Base-by-base conservation (phyloP, 2,797 vertebrate genomes). In the Onychomys torridus region DNA sequence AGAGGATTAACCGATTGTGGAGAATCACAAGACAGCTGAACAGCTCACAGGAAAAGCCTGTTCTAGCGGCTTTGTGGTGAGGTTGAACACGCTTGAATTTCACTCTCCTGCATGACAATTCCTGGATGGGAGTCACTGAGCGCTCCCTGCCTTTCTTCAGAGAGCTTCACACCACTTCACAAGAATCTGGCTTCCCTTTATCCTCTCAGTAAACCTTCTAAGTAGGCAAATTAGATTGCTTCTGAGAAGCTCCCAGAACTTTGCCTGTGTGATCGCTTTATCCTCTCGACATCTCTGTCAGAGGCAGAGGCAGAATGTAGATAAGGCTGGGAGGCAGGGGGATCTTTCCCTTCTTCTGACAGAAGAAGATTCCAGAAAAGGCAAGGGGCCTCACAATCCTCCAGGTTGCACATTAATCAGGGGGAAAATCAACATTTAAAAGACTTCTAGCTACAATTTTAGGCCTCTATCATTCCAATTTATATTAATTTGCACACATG, bases 161-260 rank as follows among this genome's bases (percentile, higher is more conserved):
- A 82, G 79, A 79, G 2, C 21, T 65, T 34, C 37, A 2, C 52
- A 17, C 10, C 91, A 89, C 92, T 97, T 96, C 96, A 93, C 86
- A 93, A 87, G 79, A 76, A 27, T 12, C 4, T 2, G 63, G 79
- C 67, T 37, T 93, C 29, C 79, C 96, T 96, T 97, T 57, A 96
- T 94, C 75, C 76, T 63, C 57, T 17, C 76, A 37, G 71, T 40
- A 94, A 96, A 77, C 79, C 90, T 95, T 81, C 93, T 79, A 96
- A 96, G 93, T 27, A 96, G 87, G 90, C 92, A 91, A 96, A 95
- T 94, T 73, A 95, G 92, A 46, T 88, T 6, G 89, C 92, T 95
- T 84, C 76, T 84, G 79, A 94, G 93, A 61, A 34, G 79, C 27
- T 29, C 75, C n/a, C 25, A 34, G 83, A 93, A 49, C 75, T 92